Evolutionary conservation across 1,140 invertebrate species (phyloP).

Genomic region (Teleopsis dalmanni): DNA sequence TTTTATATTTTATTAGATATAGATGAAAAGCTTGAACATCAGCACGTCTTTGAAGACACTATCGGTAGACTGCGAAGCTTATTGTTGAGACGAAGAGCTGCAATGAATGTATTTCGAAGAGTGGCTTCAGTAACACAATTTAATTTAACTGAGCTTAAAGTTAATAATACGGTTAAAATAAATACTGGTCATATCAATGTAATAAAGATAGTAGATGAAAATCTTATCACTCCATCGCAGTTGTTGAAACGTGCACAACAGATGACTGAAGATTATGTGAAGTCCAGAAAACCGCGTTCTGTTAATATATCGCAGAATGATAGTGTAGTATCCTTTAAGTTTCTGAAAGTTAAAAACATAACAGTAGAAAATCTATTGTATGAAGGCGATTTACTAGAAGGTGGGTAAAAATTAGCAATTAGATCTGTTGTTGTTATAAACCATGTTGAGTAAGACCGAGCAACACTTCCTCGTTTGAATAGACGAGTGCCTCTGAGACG

Average conservation of each 20-base stretch:
- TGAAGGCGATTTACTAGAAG: constrained; percentile 22
- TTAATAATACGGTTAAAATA: constrained; percentile 15
- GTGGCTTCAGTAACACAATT: background rate
- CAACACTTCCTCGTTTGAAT: too few species aligned
- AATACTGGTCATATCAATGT: constrained; percentile 12
- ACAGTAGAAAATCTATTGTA: constrained; percentile 31
- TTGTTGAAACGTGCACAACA: constrained; percentile 18
- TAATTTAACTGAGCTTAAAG: background rate
- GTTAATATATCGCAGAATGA: background rate
- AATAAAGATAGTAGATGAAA: constrained; percentile 14
- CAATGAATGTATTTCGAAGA: constrained; percentile 17
- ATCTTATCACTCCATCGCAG: constrained; percentile 24
- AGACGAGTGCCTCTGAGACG: too few species aligned
- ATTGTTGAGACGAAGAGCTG: constrained; percentile 19
- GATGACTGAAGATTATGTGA: constrained; percentile 13
- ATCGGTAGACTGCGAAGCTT: constrained; percentile 23
- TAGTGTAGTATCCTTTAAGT: background rate
- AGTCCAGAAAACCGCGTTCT: background rate
- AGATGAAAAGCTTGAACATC: constrained; percentile 23
- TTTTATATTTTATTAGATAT: constrained; percentile 18
- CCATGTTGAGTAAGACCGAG: too few species aligned
- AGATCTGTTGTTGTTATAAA: background rate
- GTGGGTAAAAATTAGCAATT: constrained; percentile 15
- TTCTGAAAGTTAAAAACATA: constrained; percentile 18
- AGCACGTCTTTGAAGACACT: constrained; percentile 28